phyloP scores from a whole-genome alignment of 2,888 invertebrate genomes.

The Malacosoma neustria region DNA sequence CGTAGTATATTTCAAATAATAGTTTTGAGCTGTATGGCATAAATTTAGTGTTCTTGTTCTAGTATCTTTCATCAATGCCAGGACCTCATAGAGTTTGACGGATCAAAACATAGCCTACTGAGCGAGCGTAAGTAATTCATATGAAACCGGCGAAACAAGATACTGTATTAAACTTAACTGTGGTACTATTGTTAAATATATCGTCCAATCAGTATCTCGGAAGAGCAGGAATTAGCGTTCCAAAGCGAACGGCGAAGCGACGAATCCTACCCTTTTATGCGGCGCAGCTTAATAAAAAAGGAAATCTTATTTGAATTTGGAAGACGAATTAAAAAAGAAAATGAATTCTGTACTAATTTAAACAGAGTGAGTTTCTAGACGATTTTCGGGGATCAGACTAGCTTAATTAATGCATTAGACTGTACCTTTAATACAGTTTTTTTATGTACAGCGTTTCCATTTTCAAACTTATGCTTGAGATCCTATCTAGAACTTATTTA shows the following conservation, averaged over 20 bases:
- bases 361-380: slow-evolving; percentile 55
- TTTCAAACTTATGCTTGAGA: not conserved
- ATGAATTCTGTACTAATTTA: slow-evolving; percentile 70
- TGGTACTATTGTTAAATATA: slow-evolving; percentile 72
- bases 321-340: slow-evolving; percentile 70
- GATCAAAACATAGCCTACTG: too few species aligned
- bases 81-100: too few species aligned
- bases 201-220: slow-evolving; percentile 70
- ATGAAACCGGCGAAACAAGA: too few species aligned
- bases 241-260: slow-evolving; percentile 45
- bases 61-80: too few species aligned
- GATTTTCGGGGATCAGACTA: slow-evolving; percentile 56
- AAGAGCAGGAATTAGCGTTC: slow-evolving; percentile 64
- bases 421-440: slow-evolving; percentile 1
- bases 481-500: too few species aligned
- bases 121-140: too few species aligned
- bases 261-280: slow-evolving; percentile 66
- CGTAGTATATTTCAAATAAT: too few species aligned
- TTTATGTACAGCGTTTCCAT: not conserved
- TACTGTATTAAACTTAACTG: too few species aligned
- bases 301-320: slow-evolving; percentile 70
- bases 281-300: slow-evolving; percentile 56
- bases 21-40: too few species aligned
- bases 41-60: too few species aligned
- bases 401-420: slow-evolving; percentile 60